Evolutionary conservation across 1,140 invertebrate genomes (phyloP), one percentile per base, ranked within the genome.

Genomic region (Hyles euphorbiae): DNA sequence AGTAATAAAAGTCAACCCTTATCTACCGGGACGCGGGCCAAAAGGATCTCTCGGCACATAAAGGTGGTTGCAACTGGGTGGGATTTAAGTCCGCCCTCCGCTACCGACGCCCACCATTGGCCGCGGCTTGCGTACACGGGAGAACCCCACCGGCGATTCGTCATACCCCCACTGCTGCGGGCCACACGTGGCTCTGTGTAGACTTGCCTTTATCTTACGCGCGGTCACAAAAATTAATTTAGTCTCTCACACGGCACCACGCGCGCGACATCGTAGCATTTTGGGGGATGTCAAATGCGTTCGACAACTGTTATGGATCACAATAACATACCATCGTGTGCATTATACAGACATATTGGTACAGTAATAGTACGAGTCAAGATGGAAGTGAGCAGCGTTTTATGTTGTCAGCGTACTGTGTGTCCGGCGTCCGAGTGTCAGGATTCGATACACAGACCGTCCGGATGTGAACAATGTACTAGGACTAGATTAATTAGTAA

Each of bases 171-270:
- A 78, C 74, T 77, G 62, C 70, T 58, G 11, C 50, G 47, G 32
- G 9, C 12, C 47, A 65, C 80, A 84, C 72, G 79, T 87, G 78
- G 53, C 60, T 75, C 65, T 53, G 61, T 68, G 70, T 70, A 70
- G 61, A 68, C 76, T 71, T 67, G 73, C 68, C 81, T 84, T 86
- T 87, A 86, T 83, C 76, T 82, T 83, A 72, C 80, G 80, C 74
- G 73, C 78, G 68, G 79, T 76, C 74, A 78, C 70, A 76, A 76
- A 72, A 73, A 74, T 75, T 75, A 75, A 83, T 81, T 87, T 84
- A 87, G 83, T 88, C 77, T 81, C 72, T 76, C 65, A 80, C 74
- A 75, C 68, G 78, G 76, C 80, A 77, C 76, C 68, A 78, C 73
- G 80, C 79, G 78, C 70, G 78, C 68, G 70, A 80, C 81, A 81